Percentiles rank a stretch among this genome's conserved stretches.
Evolutionary conservation across 2,888 invertebrate genomes (phyloP).

Genomic region (Rosalia funebris): DNA sequence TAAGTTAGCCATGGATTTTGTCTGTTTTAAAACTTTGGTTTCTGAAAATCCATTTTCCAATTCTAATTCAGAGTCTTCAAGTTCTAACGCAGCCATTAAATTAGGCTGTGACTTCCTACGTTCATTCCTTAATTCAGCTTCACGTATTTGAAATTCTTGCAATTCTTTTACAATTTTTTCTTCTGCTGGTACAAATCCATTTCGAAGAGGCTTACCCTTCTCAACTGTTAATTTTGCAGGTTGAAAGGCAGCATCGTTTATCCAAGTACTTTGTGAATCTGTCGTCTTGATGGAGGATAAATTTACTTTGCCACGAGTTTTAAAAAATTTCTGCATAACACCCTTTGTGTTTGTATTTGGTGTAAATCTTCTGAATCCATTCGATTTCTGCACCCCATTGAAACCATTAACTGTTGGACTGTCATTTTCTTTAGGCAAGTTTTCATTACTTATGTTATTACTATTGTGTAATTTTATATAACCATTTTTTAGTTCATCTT

Average conservation of each 20-base stretch:
- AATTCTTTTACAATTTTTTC: slow-evolving; percentile 82
- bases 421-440: slow-evolving; percentile 11
- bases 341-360: slow-evolving; percentile 71
- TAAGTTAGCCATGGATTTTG: slow-evolving; percentile 49
- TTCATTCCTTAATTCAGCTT: slow-evolving; percentile 69
- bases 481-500: slow-evolving; percentile 80
- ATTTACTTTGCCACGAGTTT: slow-evolving; percentile 78
- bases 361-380: slow-evolving; percentile 71
- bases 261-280: slow-evolving; percentile 46
- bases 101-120: slow-evolving; percentile 73
- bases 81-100: slow-evolving; percentile 71
- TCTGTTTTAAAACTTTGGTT: slow-evolving; percentile 37
- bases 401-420: slow-evolving; percentile 2
- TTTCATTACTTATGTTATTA: slow-evolving; percentile 29
- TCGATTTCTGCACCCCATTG: slow-evolving; percentile 49
- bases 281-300: slow-evolving; percentile 52
- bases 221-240: slow-evolving; percentile 60
- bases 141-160: slow-evolving; percentile 80
- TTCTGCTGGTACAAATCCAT: slow-evolving; percentile 86
- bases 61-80: slow-evolving; percentile 62
- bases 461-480: slow-evolving; percentile 38
- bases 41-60: slow-evolving; percentile 26
- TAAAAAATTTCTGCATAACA: slow-evolving; percentile 86
- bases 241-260: slow-evolving; percentile 47
- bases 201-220: slow-evolving; percentile 72